A percentile compares a stretch with the other conserved stretches of the same genome.
These are phyloP conservation scores for Chiridota heheva DNA, from an alignment of 35 echinoderm and acorn worm species.

Conservation along the genomic window DNA sequence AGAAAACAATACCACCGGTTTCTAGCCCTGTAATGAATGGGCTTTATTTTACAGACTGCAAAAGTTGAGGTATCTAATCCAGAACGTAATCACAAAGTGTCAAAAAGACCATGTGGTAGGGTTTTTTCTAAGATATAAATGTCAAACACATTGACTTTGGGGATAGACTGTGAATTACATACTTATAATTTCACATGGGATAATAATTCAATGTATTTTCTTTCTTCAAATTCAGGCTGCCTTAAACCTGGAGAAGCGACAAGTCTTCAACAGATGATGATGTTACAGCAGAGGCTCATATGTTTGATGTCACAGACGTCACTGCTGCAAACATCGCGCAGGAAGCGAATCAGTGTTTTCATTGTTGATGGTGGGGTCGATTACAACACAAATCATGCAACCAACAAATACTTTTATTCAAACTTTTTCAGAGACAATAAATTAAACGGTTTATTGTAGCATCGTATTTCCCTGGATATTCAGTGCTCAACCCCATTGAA, in stretches of 20 bases:
- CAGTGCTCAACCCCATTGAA: background rate
- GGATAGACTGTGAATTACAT: too few relatives aligned
- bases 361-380: background rate
- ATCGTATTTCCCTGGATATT: background rate
- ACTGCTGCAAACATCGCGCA: too few relatives aligned
- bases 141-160: too few relatives aligned
- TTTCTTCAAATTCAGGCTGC: background rate
- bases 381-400: background rate
- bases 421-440: background rate
- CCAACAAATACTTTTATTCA: background rate
- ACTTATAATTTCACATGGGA: too few relatives aligned
- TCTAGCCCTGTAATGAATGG: too few relatives aligned
- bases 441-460: background rate
- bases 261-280: background rate
- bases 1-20: too few relatives aligned
- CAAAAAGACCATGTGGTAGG: too few relatives aligned
- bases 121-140: too few relatives aligned
- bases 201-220: background rate
- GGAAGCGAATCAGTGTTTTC: background rate
- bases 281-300: background rate
- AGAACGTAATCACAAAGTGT: too few relatives aligned
- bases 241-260: background rate
- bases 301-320: background rate
- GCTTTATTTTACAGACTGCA: too few relatives aligned
- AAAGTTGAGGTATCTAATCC: too few relatives aligned